Percentiles rank a stretch among this genome's conserved stretches.
Evolutionary conservation across 2,888 invertebrate genomes (phyloP).

Genomic region (Tipula helvola): DNA sequence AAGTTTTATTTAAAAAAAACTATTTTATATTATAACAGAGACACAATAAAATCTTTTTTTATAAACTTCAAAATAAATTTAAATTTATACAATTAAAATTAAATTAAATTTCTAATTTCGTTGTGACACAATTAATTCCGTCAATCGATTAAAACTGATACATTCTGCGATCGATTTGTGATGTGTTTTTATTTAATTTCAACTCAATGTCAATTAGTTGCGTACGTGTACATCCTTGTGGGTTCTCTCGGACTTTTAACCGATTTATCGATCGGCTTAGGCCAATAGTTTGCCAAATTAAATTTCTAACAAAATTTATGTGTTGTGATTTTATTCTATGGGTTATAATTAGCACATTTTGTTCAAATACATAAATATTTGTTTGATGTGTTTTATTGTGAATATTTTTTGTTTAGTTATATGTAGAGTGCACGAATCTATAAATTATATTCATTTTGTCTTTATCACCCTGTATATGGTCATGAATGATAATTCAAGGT

Average conservation of each 20-base stretch:
- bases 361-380: background rate
- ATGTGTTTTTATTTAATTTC: background rate
- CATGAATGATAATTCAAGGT: background rate
- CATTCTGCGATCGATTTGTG: background rate
- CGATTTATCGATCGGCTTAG: background rate
- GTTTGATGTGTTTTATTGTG: background rate
- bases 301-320: background rate
- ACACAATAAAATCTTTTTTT: slow-evolving; percentile 4
- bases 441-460: too few relatives aligned
- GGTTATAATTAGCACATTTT: background rate
- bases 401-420: background rate
- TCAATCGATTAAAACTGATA: slow-evolving; percentile 9
- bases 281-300: background rate
- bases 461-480: background rate
- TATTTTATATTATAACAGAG: background rate
- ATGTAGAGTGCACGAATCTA: background rate
- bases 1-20: background rate
- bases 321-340: background rate
- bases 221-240: background rate
- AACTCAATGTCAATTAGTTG: background rate
- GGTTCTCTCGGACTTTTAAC: background rate
- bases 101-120: background rate
- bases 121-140: background rate
- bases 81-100: background rate
- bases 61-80: background rate